A percentile compares a stretch with the other conserved stretches of the same genome.
phyloP scores from a whole-genome alignment of 2,888 invertebrate species.

The Tanytarsus gracilentus region DNA sequence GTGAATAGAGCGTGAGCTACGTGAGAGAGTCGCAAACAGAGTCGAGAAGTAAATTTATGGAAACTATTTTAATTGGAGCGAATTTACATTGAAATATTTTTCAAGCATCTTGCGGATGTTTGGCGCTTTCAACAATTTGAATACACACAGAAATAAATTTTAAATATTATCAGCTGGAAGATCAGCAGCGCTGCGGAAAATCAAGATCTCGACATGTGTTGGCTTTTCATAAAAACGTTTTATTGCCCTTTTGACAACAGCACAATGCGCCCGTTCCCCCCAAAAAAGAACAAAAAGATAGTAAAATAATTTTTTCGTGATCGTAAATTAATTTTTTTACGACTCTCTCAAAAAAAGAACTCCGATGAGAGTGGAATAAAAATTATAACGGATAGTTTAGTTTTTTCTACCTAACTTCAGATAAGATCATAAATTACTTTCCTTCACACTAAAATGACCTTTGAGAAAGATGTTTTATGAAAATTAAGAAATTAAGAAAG shows the following conservation, averaged over 20 bases:
- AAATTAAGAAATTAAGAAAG: constrained; percentile 17
- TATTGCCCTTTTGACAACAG: constrained; percentile 4
- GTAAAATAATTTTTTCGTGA: too few species aligned
- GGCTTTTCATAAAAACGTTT: too few species aligned
- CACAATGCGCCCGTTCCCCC: too few species aligned
- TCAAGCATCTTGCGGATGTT: background rate
- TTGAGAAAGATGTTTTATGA: background rate
- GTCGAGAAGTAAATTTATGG: background rate
- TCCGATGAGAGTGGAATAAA: too few species aligned
- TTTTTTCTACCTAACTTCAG: too few species aligned
- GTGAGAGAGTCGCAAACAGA: too few species aligned
- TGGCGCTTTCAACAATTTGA: background rate
- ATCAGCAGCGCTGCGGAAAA: background rate
- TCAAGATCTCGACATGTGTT: constrained; percentile 11
- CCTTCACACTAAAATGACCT: too few species aligned
- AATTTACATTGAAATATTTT: constrained; percentile 1
- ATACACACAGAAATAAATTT: constrained; percentile 4
- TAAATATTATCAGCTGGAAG: background rate
- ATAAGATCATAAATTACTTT: constrained; percentile 5
- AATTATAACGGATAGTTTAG: too few species aligned
- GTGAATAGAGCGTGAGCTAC: background rate
- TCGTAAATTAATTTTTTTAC: constrained; percentile 12
- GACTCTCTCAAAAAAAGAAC: too few species aligned
- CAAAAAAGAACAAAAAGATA: background rate
- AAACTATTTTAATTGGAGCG: constrained; percentile 14